These are phyloP conservation scores for Nomia melanderi DNA, from an alignment of 1,140 invertebrate genomes.

Conservation along the genomic window DNA sequence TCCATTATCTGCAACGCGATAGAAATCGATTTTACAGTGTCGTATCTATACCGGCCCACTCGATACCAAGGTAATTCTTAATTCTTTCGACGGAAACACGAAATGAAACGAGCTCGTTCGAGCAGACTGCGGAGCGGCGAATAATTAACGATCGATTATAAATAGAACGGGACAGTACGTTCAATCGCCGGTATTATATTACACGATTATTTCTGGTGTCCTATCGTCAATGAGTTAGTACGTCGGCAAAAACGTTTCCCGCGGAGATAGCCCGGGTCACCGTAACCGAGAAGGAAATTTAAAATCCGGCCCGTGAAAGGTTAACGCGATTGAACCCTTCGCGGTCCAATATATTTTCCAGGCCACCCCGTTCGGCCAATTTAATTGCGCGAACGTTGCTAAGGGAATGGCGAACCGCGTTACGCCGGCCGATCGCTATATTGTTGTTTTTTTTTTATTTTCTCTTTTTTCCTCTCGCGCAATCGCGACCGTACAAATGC, in stretches of 20 bases:
- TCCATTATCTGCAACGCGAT: too few relatives aligned
- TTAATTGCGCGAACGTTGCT: slow-evolving; percentile 7
- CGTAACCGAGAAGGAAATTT: slow-evolving; percentile 27
- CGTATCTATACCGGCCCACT: too few relatives aligned
- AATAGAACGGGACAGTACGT: too few relatives aligned
- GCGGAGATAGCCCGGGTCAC: too few relatives aligned
- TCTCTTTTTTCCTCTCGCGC: background rate
- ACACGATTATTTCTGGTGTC: background rate
- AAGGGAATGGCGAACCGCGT: background rate
- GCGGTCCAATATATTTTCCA: slow-evolving; percentile 9
- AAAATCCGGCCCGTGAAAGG: background rate
- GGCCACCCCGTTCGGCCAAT: background rate
- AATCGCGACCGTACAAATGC: background rate
- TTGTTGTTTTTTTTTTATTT: background rate
- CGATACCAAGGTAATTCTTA: too few relatives aligned
- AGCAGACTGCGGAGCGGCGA: too few relatives aligned
- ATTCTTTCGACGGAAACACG: too few relatives aligned
- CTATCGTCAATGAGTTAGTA: background rate
- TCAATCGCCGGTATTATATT: too few relatives aligned
- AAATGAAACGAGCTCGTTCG: too few relatives aligned
- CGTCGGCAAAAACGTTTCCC: background rate
- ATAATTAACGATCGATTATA: too few relatives aligned
- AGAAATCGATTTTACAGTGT: too few relatives aligned
- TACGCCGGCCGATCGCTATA: background rate
- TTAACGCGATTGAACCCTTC: slow-evolving; percentile 18